Evolutionary conservation across 2,113 vertebrate genomes (phyloP), one percentile per base, ranked within the genome.

Genomic region (Bubo bubo): DNA sequence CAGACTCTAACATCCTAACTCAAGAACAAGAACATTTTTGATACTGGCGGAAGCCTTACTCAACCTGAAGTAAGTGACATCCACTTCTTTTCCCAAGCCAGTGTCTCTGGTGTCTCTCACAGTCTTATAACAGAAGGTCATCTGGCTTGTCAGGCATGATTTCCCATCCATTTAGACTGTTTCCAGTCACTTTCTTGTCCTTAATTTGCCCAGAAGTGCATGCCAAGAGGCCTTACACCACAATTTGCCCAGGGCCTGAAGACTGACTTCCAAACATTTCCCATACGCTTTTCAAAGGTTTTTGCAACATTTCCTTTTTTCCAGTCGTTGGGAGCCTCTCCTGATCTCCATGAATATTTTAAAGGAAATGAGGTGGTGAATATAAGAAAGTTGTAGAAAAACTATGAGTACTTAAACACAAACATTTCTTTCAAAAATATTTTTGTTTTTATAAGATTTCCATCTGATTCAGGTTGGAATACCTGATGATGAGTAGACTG

Each of bases 301-400:
- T 77, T 74, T 43, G 21, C 6, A 68, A 37, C 16, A 41, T 50
- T 62, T 35, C 5, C 3, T 45, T 53, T 62, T 84, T 88, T 67
- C 39, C 7, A 37, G 8, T 50, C 4, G 0, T 56, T 8, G 1
- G 16, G 23, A 85, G 4, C 13, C 5, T 74, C 6, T 66, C 23
- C 4, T 32, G 16, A 28, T 43, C 22, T 56, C 39, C 37, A 22
- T 15, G 5, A 68, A 35, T 3, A 45, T 77, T 76, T 32, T 73
- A 34, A 60, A 79, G 19, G 32, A 68, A 62, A 68, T 74, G 27
- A 37, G 15, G 5, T 17, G 2, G 18, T 85, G 8, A 63, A n/a
- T 59, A 35, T 27, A 71, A 71, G 28, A 80, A 80, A 4, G 5
- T 32, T 23, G 30, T 9, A 71, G 15, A 14, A 86, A 70, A 58